Conservation (phyloP, 2,888 invertebrate genomes). For the Epirrita christyi region DNA sequence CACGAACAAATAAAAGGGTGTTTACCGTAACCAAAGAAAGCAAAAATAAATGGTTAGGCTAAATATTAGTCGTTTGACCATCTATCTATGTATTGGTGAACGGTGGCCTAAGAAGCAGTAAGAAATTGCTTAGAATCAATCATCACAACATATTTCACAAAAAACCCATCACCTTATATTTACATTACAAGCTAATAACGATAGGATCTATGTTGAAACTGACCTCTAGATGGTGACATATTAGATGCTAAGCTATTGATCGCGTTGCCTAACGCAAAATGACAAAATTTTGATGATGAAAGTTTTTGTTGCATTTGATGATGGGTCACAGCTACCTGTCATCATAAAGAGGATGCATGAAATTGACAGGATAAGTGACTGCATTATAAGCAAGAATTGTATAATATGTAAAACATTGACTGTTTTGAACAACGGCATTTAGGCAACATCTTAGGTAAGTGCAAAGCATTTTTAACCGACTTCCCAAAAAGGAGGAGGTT, state of each 20-base stretch:
- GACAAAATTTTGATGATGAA: conserved; percentile 20
- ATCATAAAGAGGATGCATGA: not conserved
- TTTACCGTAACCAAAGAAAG: too few relatives aligned
- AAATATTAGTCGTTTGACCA: too few relatives aligned
- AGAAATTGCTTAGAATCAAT: too few relatives aligned
- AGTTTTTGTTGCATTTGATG: conserved; percentile 21
- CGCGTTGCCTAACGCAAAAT: conserved; percentile 27
- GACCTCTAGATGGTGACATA: conserved; percentile 33
- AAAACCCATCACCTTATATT: conserved; percentile 12
- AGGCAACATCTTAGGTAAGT: too few relatives aligned
- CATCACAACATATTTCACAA: not conserved
- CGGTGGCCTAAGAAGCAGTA: too few relatives aligned
- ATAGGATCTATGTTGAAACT: conserved; percentile 22
- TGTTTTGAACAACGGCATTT: too few relatives aligned
- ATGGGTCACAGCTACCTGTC: not conserved
- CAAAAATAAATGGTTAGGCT: too few relatives aligned
- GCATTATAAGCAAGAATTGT: not conserved
- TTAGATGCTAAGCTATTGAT: conserved; percentile 29
- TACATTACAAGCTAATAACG: conserved; percentile 22
- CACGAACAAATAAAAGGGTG: too few relatives aligned
- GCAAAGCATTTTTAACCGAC: too few relatives aligned
- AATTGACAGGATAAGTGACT: not conserved
- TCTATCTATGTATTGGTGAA: too few relatives aligned
- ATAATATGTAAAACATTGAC: too few relatives aligned
- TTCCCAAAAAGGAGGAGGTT: too few relatives aligned